These are phyloP conservation scores for Cyprinodon tularosa DNA, from an alignment of 2,113 vertebrate species.

Conservation along the genomic window DNA sequence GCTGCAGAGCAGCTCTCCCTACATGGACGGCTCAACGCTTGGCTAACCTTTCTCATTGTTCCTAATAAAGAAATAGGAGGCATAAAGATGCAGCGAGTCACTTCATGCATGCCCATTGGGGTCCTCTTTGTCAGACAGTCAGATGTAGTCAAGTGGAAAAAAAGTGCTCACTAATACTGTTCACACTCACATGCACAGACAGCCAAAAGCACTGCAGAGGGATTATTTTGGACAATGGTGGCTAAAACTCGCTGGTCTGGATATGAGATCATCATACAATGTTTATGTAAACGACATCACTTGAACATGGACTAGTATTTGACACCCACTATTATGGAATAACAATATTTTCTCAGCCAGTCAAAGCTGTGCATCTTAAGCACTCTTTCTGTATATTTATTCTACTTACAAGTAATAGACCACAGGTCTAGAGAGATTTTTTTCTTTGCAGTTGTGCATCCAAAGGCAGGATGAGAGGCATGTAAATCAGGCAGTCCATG, in stretches of 20 bases:
- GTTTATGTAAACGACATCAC: constrained; percentile 33
- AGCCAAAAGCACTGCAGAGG: constrained; percentile 13
- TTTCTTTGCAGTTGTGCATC: constrained; percentile 60
- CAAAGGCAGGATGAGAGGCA: constrained; percentile 77
- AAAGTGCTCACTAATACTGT: constrained; percentile 50
- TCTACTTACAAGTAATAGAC: constrained; percentile 61
- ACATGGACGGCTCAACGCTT: constrained; percentile 65
- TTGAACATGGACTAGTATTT: constrained; percentile 26
- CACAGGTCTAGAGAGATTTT: constrained; percentile 57
- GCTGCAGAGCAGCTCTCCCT: constrained; percentile 37
- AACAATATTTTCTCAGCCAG: constrained; percentile 38
- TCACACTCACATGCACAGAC: constrained; percentile 6
- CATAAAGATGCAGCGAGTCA: constrained; percentile 74
- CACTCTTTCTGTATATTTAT: constrained; percentile 37
- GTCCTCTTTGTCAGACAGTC: constrained; percentile 72
- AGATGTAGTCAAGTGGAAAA: constrained; percentile 69
- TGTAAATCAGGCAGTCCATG: constrained; percentile 81
- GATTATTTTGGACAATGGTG: constrained; percentile 23
- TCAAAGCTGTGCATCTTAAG: constrained; percentile 49
- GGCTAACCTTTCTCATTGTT: constrained; percentile 75
- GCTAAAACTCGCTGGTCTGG: constrained; percentile 33
- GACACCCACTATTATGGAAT: constrained; percentile 36
- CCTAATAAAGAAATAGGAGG: constrained; percentile 78
- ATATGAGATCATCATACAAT: constrained; percentile 33
- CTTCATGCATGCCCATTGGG: constrained; percentile 78